phyloP scores from a whole-genome alignment of 2,797 vertebrate genomes.

The Gallinago stenura region DNA sequence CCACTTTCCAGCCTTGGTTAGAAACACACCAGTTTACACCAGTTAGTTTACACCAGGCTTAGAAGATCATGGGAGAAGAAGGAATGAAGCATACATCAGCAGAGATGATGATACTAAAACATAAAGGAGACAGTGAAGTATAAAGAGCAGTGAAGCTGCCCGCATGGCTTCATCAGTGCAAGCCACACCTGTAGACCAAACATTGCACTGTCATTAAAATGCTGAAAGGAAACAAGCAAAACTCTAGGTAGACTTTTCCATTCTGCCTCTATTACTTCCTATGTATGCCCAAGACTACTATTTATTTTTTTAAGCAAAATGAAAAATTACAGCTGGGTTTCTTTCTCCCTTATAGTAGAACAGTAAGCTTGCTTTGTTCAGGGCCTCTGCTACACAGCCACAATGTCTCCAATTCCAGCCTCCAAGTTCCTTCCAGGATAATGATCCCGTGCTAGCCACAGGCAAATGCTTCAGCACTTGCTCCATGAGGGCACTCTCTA shows the following conservation, averaged over 20 bases:
- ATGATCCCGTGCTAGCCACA: fast-evolving
- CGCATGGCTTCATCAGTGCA: neutral
- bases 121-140: neutral
- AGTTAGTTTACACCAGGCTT: neutral
- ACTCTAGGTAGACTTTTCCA: neutral
- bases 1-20: neutral
- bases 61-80: neutral
- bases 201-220: neutral
- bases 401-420: neutral
- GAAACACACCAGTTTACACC: neutral
- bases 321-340: neutral
- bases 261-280: neutral
- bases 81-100: neutral
- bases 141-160: neutral
- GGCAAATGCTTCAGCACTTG: neutral
- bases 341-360: neutral
- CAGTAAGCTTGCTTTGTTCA: neutral
- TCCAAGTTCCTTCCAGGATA: neutral
- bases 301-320: neutral
- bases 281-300: neutral
- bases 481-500: neutral
- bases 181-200: neutral
- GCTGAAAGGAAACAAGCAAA: neutral
- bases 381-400: neutral
- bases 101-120: neutral